Percentiles rank a stretch among this genome's conserved stretches.
These are phyloP conservation scores for Lates japonicus DNA, from an alignment of 2,797 vertebrate genomes.

Conservation along the genomic window DNA sequence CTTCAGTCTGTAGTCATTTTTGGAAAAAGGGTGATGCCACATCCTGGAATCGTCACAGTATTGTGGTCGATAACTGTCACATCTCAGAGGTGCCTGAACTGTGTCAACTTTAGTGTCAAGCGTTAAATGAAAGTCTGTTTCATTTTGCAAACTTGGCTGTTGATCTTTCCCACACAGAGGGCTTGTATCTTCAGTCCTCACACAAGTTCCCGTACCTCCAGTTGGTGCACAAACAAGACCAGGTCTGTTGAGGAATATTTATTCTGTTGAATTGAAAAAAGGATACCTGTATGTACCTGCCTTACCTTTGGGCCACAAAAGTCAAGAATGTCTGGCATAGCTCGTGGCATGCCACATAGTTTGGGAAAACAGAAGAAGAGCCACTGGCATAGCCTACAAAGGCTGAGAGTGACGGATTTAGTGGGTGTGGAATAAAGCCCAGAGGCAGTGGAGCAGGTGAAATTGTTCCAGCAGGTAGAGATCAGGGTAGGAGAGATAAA, in stretches of 20 bases:
- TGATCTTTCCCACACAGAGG: slow-evolving; percentile 24
- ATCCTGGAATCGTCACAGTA: slow-evolving; percentile 69
- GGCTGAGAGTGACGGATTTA: slow-evolving; percentile 48
- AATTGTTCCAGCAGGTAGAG: slow-evolving; percentile 80
- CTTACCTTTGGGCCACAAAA: background rate
- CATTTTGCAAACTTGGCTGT: slow-evolving; percentile 25
- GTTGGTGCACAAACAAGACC: background rate
- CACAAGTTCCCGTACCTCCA: slow-evolving; percentile 36
- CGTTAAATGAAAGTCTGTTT: slow-evolving; percentile 53
- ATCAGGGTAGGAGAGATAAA: slow-evolving; percentile 80
- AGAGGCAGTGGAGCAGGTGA: slow-evolving; percentile 78
- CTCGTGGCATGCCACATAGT: background rate
- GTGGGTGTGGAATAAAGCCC: slow-evolving; percentile 79
- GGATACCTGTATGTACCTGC: background rate
- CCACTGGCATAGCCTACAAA: slow-evolving; percentile 18
- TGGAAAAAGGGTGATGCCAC: slow-evolving; percentile 58
- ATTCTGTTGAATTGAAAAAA: background rate
- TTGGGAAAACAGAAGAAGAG: slow-evolving; percentile 6
- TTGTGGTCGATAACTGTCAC: slow-evolving; percentile 65
- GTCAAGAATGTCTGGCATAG: slow-evolving; percentile 9
- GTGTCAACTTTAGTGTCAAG: slow-evolving; percentile 48
- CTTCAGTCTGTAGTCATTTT: slow-evolving; percentile 57
- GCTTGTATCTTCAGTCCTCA: background rate
- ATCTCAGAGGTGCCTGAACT: slow-evolving; percentile 43
- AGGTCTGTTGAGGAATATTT: background rate